phyloP scores from a whole-genome alignment of 2,113 vertebrate species.

The cattle (Bos taurus) region DNA sequence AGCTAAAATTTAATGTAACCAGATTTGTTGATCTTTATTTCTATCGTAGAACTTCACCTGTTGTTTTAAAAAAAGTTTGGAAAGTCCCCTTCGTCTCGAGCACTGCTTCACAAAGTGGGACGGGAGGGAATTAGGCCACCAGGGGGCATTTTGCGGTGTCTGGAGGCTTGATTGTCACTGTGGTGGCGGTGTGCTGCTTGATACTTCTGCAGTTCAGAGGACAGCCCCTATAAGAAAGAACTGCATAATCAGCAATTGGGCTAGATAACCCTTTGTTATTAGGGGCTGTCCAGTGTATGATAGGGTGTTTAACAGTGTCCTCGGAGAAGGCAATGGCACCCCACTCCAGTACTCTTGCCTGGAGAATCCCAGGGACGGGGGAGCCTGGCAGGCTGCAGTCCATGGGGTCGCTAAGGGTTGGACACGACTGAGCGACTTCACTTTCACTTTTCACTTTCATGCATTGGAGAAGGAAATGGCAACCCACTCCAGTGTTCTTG shows the following conservation, averaged over 20 bases:
- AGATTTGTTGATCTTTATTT: neutral
- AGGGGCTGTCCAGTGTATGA: neutral
- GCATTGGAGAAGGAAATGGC: too few species aligned
- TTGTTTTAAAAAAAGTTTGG: neutral
- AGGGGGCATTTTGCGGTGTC: neutral
- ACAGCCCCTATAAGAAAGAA: neutral
- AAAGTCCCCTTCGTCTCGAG: neutral
- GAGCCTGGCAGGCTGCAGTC: too few species aligned
- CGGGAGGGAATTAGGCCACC: too few species aligned
- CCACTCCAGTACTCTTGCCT: too few species aligned
- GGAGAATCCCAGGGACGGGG: too few species aligned
- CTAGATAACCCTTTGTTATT: neutral
- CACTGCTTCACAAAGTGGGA: neutral
- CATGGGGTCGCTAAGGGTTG: too few species aligned
- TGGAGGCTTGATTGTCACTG: neutral
- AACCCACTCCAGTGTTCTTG: too few species aligned
- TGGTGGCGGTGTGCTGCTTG: neutral
- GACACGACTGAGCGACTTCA: too few species aligned
- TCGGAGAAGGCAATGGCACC: too few species aligned
- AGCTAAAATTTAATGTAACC: neutral
- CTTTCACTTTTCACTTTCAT: too few species aligned
- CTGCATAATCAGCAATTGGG: neutral
- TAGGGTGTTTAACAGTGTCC: neutral
- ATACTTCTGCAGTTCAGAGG: neutral
- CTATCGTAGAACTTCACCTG: neutral